Base-by-base conservation (phyloP, 2,888 invertebrate species). In the Dryococelus australis region DNA sequence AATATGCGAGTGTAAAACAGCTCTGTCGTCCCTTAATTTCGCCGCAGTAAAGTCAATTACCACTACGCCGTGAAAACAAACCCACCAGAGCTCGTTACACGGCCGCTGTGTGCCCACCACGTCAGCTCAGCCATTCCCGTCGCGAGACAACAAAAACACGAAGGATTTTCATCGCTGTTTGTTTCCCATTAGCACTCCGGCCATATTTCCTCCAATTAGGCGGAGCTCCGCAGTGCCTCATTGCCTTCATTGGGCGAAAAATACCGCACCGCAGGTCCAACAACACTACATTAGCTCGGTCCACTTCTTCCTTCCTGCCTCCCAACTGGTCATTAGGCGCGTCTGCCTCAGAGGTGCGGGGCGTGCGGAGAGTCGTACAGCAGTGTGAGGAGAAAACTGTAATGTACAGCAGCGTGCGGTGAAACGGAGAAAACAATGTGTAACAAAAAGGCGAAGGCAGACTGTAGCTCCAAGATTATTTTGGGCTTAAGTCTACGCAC, bases 121-220 rank as follows among this genome's bases (percentile, higher is more conserved):
- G 65, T n/a, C 65, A 65, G 65, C 65, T 65, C 13, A 65, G n/a
- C 65, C 65, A n/a, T 65, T 65, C 65, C 65, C 65, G 65, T n/a
- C 65, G 65, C n/a, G 65, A 65, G 8, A 65, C 6, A 65, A 65
- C 65, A 65, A 65, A 65, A 65, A 65, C 65, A 65, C 65, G 24
- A n/a, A 65, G 65, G 65, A 65, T 65, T 65, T 65, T 65, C 83
- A 83, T 24, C 83, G 35, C 83, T 83, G 35, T 83, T 83, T 83
- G 83, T 83, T 83, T 83, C 83, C 43, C 83, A 83, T 83, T 83
- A 83, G 83, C 83, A 43, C 83, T 28, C 43, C 83, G 28, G 83
- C 83, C 83, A 83, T 83, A 83, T 83, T 83, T 83, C 43, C 83
- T 43, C 83, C 83, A 83, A 83, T 83, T 83, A 83, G 83, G 83